Evolutionary conservation across 2,888 invertebrate species (phyloP), one percentile per base, ranked within the genome.

Genomic region (Apamea anceps): DNA sequence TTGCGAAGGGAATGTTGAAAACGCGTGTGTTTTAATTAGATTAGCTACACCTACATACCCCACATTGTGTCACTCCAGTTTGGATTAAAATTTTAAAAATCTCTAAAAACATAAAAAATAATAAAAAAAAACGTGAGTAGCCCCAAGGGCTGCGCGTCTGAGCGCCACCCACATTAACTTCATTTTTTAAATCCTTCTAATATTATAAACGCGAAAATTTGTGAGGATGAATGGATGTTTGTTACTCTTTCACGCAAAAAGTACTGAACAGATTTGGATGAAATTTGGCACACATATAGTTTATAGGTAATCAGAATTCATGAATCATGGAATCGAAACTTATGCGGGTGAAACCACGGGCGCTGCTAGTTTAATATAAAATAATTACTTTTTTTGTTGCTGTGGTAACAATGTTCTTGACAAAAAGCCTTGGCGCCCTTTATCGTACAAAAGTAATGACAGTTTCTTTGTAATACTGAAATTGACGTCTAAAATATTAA

Each of bases 21-120:
- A 76, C 76, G 65, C 76, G 65, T 74, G 18, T 75, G 60, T 57
- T 76, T 75, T 67, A 65, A 76, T 79, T 54, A 71, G 25, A 76
- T 80, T 63, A 57, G n/a, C 62, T 54, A 28, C 25, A 70, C 8
- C 25, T 66, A 80, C 21, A 21, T 42, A 72, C 42, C 12, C 21
- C 42, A 28, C 4, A 32, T 28, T 51, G 48, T 70, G 13, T 28
- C 7, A 51, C 28, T 48, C 28, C 18, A 63, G 2, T 45, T 18
- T 45, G 21, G 10, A 32, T 32, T 32, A 32, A 10, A 32, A 8
- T 28, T 18, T 0, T 0, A 4, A 32, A 15, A 63, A 32, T 21
- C 8, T 32, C 28, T 63, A 28, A 18, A 32, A 7, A 6, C 12
- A 12, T 63, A 10, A n/a, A 45, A 45, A 0, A 45, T 45, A 2